Percentiles rank a stretch among this genome's conserved stretches.
phyloP scores from a whole-genome alignment of 2,113 vertebrate species.

The Pavo muticus region DNA sequence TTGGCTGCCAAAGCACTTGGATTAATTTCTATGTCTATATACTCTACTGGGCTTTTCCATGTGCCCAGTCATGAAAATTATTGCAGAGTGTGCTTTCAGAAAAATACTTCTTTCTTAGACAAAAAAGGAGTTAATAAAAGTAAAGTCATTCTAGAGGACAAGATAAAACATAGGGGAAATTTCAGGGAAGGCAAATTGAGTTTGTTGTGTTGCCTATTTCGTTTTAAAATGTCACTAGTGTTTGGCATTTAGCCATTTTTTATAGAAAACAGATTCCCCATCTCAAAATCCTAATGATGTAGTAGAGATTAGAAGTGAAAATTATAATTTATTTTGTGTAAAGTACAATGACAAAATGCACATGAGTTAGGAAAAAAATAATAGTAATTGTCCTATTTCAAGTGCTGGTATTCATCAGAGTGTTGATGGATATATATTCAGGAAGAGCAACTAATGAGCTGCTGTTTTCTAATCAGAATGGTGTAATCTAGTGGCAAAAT shows the following conservation, averaged over 20 bases:
- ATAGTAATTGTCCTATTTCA: conserved; percentile 18
- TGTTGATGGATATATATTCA: conserved; percentile 34
- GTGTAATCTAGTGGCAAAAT: conserved; percentile 39
- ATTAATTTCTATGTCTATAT: neutral
- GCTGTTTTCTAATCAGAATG: conserved; percentile 60
- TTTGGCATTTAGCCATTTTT: conserved; percentile 60
- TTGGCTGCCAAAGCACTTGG: neutral
- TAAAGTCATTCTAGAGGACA: conserved; percentile 11
- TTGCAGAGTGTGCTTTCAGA: neutral
- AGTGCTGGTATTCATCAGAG: conserved; percentile 49
- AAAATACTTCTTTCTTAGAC: neutral
- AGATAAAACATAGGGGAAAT: neutral
- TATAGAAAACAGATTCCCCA: conserved; percentile 59
- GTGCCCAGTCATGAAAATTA: neutral
- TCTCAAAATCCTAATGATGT: conserved; percentile 54
- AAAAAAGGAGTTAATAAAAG: neutral
- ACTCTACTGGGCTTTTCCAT: neutral
- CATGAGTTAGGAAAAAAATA: neutral
- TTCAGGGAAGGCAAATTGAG: neutral
- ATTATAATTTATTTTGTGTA: conserved; percentile 65
- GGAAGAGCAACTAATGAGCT: conserved; percentile 66
- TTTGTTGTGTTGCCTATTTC: conserved; percentile 18
- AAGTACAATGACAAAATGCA: conserved; percentile 58
- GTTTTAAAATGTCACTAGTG: conserved; percentile 59
- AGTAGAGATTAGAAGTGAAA: conserved; percentile 56